Percentiles rank a stretch among this genome's conserved stretches.
phyloP scores from a whole-genome alignment of 2,888 invertebrate genomes.

The Alentia gelatinosa region DNA sequence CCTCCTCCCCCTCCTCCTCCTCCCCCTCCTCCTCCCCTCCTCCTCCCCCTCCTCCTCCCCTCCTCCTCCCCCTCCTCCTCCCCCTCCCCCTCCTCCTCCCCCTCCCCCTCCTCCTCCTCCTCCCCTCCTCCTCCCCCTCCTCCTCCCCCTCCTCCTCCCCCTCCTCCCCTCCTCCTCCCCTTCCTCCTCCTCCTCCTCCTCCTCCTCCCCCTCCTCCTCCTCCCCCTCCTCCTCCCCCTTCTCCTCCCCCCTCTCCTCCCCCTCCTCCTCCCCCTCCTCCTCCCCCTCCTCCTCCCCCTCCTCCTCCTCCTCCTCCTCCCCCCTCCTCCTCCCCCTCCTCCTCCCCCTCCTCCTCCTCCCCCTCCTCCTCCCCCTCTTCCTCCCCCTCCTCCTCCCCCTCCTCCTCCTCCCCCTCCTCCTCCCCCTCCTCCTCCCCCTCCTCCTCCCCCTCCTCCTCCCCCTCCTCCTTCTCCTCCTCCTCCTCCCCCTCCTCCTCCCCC shows the following conservation, averaged over 20 bases:
- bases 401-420: neutral
- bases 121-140: neutral
- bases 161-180: neutral
- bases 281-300: neutral
- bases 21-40: neutral
- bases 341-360: neutral
- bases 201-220: neutral
- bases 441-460: neutral
- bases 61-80: neutral
- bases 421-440: neutral
- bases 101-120: neutral
- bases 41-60: neutral
- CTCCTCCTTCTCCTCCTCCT: neutral
- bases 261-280: neutral
- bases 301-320: neutral
- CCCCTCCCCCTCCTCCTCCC: neutral
- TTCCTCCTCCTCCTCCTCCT: neutral
- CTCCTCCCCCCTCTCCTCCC: neutral
- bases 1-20: neutral
- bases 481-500: neutral
- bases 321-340: neutral
- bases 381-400: neutral
- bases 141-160: neutral
- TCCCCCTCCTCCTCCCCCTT: neutral
- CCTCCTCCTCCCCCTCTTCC: neutral